Evolutionary conservation across 2,113 vertebrate genomes (phyloP), one percentile per base, ranked within the genome.

Genomic region (Stictonetta naevosa): DNA sequence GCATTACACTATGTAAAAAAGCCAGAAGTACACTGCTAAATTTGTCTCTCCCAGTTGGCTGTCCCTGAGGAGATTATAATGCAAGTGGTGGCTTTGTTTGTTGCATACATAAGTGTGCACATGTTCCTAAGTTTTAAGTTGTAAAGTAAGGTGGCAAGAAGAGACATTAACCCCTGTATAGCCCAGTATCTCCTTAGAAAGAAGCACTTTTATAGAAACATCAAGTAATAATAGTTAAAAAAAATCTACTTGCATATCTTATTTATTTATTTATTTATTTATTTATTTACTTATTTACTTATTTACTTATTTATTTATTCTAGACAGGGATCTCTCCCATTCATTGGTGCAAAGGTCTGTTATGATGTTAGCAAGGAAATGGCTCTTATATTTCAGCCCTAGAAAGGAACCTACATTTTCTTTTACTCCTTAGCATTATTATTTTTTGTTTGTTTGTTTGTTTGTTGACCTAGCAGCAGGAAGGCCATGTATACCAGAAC

Each of bases 11-110:
- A 42, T 40, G 77, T 44, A 79, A 93, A 95, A 95, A 92, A 93
- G 26, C 11, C 71, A 86, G 83, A 88, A 96, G 42, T 86, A 84
- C 83, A 40, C 67, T 75, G 90, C 76, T 96, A 90, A 90, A 95
- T 95, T 92, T 74, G 60, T 94, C 72, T 94, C 81, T 88, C 90
- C 83, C 90, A 83, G 87, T 72, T 93, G 90, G 68, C 75, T 90
- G 55, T 94, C 94, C 79, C 92, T 25, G 48, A 83, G 88, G 92
- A 95, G 87, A 92, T 93, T 83, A 78, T 81, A 90, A 92, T 64
- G 82, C 4, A 33, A 81, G 42, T 0, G 0, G 59, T 88, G 82
- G 20, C 64, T 96, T 93, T 92, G 66, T 92, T 95, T 95, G 63
- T 71, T 80, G 75, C 76, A 64, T 88, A 52, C 76, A 11, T 88